Percentiles rank a stretch among this genome's conserved stretches.
phyloP scores from a whole-genome alignment of 2,888 invertebrate genomes.

The Machimus rusticus region DNA sequence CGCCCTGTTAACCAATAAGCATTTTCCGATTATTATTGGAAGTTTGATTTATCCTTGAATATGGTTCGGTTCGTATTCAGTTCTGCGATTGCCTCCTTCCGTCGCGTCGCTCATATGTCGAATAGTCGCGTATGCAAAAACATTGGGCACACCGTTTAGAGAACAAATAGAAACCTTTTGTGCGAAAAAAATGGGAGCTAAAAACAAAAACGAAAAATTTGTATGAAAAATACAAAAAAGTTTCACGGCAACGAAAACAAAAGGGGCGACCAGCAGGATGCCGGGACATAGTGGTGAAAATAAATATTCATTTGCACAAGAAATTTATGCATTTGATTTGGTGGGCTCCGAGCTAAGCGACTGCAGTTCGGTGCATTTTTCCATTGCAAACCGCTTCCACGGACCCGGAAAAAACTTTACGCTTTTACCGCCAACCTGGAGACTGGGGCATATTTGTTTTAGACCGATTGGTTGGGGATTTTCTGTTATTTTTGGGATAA shows the following conservation, averaged over 20 bases:
- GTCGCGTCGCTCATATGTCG: not conserved
- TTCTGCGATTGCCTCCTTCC: not conserved
- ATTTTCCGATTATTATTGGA: not conserved
- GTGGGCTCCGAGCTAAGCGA: not conserved
- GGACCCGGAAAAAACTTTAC: not conserved
- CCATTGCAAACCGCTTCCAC: not conserved
- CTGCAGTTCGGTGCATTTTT: not conserved
- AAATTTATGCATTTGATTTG: not conserved
- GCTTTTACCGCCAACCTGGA: not conserved
- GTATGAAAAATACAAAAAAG: not conserved
- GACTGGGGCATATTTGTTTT: not conserved
- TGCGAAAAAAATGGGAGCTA: not conserved
- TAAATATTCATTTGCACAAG: not conserved
- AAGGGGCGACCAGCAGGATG: not conserved
- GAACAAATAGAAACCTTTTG: not conserved
- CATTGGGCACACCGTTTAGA: not conserved
- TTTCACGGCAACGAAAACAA: not conserved
- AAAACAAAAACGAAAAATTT: not conserved
- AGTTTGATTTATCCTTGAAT: not conserved
- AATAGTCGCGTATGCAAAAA: not conserved
- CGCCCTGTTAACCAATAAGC: not conserved
- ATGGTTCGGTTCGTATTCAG: not conserved
- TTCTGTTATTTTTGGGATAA: not conserved
- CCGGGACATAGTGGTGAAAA: not conserved
- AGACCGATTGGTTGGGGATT: not conserved